Percentiles rank a stretch among this genome's conserved stretches.
Evolutionary conservation across 2,797 vertebrate species (phyloP).

Genomic region (Brotula barbata): DNA sequence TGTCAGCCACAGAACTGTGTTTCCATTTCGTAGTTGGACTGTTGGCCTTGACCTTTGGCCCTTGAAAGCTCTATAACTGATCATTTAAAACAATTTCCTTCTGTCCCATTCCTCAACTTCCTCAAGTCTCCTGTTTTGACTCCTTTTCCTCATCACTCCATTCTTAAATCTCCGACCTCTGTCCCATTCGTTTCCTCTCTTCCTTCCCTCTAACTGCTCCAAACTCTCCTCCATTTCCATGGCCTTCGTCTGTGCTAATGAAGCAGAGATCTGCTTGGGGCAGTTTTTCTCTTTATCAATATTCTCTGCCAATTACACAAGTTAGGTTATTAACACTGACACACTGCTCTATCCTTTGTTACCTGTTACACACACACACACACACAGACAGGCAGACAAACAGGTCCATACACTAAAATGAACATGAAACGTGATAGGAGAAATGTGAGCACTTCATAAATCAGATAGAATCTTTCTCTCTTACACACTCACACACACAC

Average conservation of each 20-base stretch:
- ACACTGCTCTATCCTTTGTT: conserved; percentile 41
- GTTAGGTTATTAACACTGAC: conserved; percentile 61
- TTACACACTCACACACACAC: too few species aligned
- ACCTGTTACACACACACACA: conserved; percentile 26
- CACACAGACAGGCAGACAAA: conserved; percentile 7
- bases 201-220: not conserved
- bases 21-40: too few species aligned
- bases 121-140: not conserved
- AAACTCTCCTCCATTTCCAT: conserved; percentile 35
- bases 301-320: conserved; percentile 68
- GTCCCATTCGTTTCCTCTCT: conserved; percentile 8
- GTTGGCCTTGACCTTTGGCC: conserved; percentile 34
- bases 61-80: conserved; percentile 48
- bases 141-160: conserved; percentile 2
- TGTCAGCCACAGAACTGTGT: too few species aligned
- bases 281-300: conserved; percentile 75
- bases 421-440: not conserved
- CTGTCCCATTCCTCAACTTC: not conserved
- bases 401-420: not conserved
- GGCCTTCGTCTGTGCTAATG: conserved; percentile 53
- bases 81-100: conserved; percentile 27
- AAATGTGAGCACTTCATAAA: not conserved
- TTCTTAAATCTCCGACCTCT: not conserved
- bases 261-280: conserved; percentile 61
- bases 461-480: too few species aligned